Conservation (phyloP, 2,888 invertebrate species). For the Cephus nigrinus region DNA sequence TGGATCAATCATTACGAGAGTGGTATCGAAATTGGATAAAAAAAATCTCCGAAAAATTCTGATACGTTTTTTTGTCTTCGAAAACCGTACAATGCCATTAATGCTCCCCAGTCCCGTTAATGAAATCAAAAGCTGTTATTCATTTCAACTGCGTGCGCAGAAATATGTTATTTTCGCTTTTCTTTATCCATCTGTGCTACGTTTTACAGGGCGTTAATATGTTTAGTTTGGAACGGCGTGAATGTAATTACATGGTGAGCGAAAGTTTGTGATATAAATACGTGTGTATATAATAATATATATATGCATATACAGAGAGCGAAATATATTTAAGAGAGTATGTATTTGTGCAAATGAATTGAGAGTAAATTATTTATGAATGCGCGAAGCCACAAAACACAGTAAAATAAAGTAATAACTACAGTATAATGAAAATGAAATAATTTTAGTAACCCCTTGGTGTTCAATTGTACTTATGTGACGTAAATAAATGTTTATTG, state of each 20-base stretch:
- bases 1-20: neutral
- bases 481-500: slow-evolving; percentile 65
- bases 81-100: neutral
- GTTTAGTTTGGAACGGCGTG: neutral
- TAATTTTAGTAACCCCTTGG: slow-evolving; percentile 61
- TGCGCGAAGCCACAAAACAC: slow-evolving; percentile 31
- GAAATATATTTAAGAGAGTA: slow-evolving; percentile 55
- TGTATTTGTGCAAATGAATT: slow-evolving; percentile 46
- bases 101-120: neutral
- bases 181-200: neutral
- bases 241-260: slow-evolving; percentile 23
- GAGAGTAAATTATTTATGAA: slow-evolving; percentile 51
- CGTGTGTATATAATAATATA: slow-evolving; percentile 25
- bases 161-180: neutral
- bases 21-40: neutral
- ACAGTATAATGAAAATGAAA: slow-evolving; percentile 41
- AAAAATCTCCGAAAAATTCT: neutral
- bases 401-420: slow-evolving; percentile 19
- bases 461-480: slow-evolving; percentile 66
- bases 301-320: slow-evolving; percentile 52
- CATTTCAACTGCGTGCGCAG: neutral
- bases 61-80: neutral
- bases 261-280: slow-evolving; percentile 49
- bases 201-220: neutral
- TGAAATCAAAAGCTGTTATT: neutral